Base-by-base conservation (phyloP, 2,888 invertebrate species). In the Oscheius onirici region DNA sequence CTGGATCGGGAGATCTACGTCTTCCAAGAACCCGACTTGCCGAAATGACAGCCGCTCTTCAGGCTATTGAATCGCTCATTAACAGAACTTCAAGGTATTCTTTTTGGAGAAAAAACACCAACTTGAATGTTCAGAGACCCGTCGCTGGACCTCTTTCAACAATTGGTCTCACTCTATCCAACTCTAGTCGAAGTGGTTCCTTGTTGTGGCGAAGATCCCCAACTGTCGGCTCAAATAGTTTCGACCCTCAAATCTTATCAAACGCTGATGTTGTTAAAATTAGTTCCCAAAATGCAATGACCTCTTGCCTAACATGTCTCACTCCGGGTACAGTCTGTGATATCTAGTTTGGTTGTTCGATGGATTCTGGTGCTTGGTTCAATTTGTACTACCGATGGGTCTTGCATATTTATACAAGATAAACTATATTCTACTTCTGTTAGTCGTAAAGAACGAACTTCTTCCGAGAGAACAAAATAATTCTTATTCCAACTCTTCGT, bases 201-300 rank as follows among this genome's bases (percentile, higher is more conserved):
- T 3, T 80, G 81, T 49, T 80, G 80, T 49, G 78, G 80, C 44
- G 74, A 75, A n/a, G 84, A 85, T 75, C 74, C 76, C 17, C 81
- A 82, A 72, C 71, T 86, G 20, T 78, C 84, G 51, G 69, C 76
- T 17, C 81, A 83, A 28, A 73, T 86, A 20, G 81, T 84, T 65
- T 76, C 78, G 13, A 81, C 81, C 2, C 79, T 86, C 40, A 86
- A 86, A 60, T 79, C 84, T 41, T 86, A 82, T 63, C 86, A 86
- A 54, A 86, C 86, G 2, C 77, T 86, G 24, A 78, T 86, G 57
- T 76, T 86, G 26, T 77, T 86, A 24, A 84, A 85, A 54, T 72
- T 74, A n/a, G 77, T 82, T 13, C 82, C 75, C 15, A 51, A 58
- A 20, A 52, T 60, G 26, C 41, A 20, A 46, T 22, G 49, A 46